Evolutionary conservation across 2,113 vertebrate genomes (phyloP), one percentile per base, ranked within the genome.

Genomic region (Desmodus rotundus): DNA sequence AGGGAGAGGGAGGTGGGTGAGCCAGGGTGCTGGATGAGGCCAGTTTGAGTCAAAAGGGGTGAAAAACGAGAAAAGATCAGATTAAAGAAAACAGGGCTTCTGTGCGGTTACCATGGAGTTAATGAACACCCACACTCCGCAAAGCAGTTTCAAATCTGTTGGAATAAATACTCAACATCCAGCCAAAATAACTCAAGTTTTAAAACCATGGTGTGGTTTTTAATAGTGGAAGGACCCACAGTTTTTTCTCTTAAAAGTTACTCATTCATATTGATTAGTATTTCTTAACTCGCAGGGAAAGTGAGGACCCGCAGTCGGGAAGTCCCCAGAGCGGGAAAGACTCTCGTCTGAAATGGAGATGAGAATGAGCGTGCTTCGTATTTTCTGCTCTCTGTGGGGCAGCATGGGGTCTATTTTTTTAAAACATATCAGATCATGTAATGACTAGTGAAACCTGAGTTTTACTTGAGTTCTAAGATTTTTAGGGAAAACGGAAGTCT

Each of bases 241-340:
- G 15, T 19, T 36, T n/a, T 52, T 58, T 14, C 24, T n/a, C 22
- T 13, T 52, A 5, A 68, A 52, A 70, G 63, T 36, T 70, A 52
- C 63, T n/a, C 33, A 4, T 68, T 52, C n/a, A 0, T 31, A 5
- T 38, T 13, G 26, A 68, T 41, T 7, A 38, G 7, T 54, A 4
- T 36, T 86, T 72, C 78, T 19, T 11, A 41, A 31, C 38, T 3
- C 38, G 47, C 67, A 4, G 26, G n/a, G 2, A 33, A 22, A n/a
- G 31, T 16, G 8, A 31, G 20, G 38, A 54, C 52, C 36, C 0
- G 0, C 31, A 26, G 26, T 38, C 2, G 10, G 74, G 20, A 33
- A 13, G 50, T 17, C 61, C 1, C 19, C 52, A 0, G 4, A n/a
- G 16, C 0, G n/a, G 26, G 11, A 10, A 54, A 26, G 41, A 52